Percentiles rank a stretch among this genome's conserved stretches.
These are phyloP conservation scores for Baryphthengus martii DNA, from an alignment of 2,113 vertebrate species.

Conservation along the genomic window DNA sequence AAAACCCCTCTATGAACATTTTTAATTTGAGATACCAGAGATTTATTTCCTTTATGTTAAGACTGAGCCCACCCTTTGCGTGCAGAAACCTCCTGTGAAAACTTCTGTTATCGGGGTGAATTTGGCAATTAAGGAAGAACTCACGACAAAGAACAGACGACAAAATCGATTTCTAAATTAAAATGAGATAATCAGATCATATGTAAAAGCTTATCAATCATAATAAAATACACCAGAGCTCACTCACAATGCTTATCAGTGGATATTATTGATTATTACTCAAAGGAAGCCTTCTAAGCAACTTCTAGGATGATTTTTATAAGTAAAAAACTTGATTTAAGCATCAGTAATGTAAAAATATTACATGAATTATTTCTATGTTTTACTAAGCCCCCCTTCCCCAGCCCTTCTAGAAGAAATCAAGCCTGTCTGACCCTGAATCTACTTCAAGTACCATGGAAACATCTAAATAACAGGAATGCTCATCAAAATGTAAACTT, in stretches of 20 bases:
- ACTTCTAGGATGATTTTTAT: neutral
- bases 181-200: neutral
- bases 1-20: neutral
- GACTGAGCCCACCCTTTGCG: neutral
- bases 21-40: neutral
- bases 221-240: neutral
- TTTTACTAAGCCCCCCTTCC: neutral
- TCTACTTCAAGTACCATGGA: neutral
- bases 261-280: neutral
- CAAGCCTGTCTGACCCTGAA: slow-evolving; percentile 11
- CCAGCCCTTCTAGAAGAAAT: neutral
- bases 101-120: neutral
- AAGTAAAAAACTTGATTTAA: neutral
- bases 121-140: neutral
- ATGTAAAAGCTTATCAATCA: neutral
- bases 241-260: neutral
- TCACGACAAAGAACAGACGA: neutral
- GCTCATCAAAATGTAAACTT: slow-evolving; percentile 64
- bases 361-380: neutral
- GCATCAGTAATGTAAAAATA: neutral
- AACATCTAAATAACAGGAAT: slow-evolving; percentile 37
- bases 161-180: neutral
- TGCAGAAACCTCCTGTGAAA: neutral
- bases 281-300: neutral
- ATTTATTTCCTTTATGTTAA: neutral